phyloP scores from a whole-genome alignment of 2,797 vertebrate genomes.

The Centropyge bicolor region DNA sequence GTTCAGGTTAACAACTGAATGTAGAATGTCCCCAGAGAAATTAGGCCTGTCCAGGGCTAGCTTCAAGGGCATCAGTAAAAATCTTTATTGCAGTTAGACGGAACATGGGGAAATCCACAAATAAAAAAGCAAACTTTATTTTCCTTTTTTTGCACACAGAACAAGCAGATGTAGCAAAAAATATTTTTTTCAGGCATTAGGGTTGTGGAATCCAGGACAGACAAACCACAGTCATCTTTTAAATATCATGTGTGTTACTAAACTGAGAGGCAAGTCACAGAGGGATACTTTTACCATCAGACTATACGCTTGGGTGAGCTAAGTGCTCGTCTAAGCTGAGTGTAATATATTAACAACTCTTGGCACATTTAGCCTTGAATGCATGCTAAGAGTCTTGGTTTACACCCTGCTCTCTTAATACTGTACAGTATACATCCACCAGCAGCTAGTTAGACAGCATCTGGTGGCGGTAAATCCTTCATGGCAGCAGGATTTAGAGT shows the following conservation, averaged over 20 bases:
- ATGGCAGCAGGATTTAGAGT: constrained; percentile 51
- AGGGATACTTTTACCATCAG: background rate
- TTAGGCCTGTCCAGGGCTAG: background rate
- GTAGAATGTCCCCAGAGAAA: background rate
- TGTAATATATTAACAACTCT: background rate
- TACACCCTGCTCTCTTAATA: background rate
- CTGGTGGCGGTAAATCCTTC: constrained; percentile 54
- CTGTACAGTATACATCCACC: constrained; percentile 16
- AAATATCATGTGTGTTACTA: background rate
- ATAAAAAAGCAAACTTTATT: background rate
- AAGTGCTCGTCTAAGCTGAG: background rate
- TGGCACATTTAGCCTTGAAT: constrained; percentile 11
- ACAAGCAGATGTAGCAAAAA: background rate
- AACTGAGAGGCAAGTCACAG: background rate
- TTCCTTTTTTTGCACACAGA: background rate
- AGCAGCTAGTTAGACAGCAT: constrained; percentile 33
- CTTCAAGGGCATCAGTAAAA: background rate
- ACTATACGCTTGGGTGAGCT: background rate
- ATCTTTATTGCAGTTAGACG: no score
- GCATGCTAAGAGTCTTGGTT: background rate
- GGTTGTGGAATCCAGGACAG: background rate
- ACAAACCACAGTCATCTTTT: background rate
- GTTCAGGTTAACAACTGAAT: background rate
- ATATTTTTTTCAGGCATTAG: background rate
- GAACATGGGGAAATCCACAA: background rate